phyloP scores from a whole-genome alignment of 2,797 vertebrate species.

The Natrix natrix region DNA sequence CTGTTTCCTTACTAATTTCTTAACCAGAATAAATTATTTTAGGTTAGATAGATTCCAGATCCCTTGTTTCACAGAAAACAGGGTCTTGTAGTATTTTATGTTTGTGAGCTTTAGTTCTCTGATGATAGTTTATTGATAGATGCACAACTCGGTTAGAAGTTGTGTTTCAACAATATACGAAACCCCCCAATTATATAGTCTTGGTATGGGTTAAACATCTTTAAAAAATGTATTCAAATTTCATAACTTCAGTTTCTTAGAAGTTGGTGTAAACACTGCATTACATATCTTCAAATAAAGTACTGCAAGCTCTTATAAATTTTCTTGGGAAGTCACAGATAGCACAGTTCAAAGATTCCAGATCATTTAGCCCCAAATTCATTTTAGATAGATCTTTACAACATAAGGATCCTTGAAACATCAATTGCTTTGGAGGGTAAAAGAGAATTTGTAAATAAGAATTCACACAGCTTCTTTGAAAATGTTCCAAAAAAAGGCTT shows the following conservation, averaged over 20 bases:
- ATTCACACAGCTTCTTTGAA: background rate
- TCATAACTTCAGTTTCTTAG: background rate
- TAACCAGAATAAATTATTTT: background rate
- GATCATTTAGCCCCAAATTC: background rate
- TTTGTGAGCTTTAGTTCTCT: background rate
- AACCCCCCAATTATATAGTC: background rate
- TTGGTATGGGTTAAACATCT: background rate
- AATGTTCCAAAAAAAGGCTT: background rate
- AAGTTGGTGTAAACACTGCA: background rate
- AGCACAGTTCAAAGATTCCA: background rate
- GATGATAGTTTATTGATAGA: background rate
- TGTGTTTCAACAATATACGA: background rate
- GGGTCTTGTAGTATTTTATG: background rate
- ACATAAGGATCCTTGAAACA: background rate
- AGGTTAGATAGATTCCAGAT: background rate
- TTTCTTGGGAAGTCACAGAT: background rate
- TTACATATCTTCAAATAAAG: background rate
- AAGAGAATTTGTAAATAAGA: background rate
- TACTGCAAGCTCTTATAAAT: background rate
- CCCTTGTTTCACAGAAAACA: background rate
- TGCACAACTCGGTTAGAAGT: background rate
- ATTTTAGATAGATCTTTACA: background rate
- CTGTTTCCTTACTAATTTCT: background rate
- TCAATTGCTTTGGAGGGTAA: conserved; percentile 1
- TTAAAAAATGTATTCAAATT: background rate